Percentiles rank a stretch among this genome's conserved stretches.
Evolutionary conservation across 2,888 invertebrate species (phyloP).

Genomic region (Pheosia tremula): DNA sequence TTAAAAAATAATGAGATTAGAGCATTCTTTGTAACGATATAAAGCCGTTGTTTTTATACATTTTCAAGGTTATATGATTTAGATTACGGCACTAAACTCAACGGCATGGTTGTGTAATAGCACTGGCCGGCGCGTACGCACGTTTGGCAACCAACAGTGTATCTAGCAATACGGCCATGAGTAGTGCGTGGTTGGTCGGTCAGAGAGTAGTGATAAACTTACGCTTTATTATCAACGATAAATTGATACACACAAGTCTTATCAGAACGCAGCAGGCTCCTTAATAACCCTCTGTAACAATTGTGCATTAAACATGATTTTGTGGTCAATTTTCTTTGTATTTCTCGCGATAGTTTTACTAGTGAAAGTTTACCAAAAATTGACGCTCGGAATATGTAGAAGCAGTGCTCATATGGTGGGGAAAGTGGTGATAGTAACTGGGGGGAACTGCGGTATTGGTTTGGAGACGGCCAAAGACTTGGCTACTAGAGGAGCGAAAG

Average conservation of each 20-base stretch:
- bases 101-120: slow-evolving; percentile 60
- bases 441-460: slow-evolving; percentile 80
- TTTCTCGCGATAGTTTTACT: slow-evolving; percentile 47
- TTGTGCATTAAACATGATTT: slow-evolving; percentile 44
- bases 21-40: background rate
- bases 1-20: background rate
- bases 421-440: slow-evolving; percentile 76
- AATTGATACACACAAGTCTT: slow-evolving; percentile 36
- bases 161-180: slow-evolving; percentile 45
- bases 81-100: slow-evolving; percentile 46
- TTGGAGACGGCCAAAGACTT: slow-evolving; percentile 81
- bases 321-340: slow-evolving; percentile 46
- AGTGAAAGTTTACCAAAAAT: slow-evolving; percentile 71
- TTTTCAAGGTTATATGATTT: slow-evolving; percentile 48
- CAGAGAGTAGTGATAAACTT: slow-evolving; percentile 28
- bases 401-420: slow-evolving; percentile 77
- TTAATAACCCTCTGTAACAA: slow-evolving; percentile 27
- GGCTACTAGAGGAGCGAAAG: slow-evolving; percentile 77
- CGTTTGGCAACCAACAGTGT: slow-evolving; percentile 47
- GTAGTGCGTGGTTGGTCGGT: slow-evolving; percentile 27
- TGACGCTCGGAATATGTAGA: slow-evolving; percentile 69
- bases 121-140: slow-evolving; percentile 54
- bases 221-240: slow-evolving; percentile 43
- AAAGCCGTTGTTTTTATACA: slow-evolving; percentile 21
- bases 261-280: slow-evolving; percentile 32